phyloP scores from a whole-genome alignment of 2,113 vertebrate species.

The Ceyx melanurus region DNA sequence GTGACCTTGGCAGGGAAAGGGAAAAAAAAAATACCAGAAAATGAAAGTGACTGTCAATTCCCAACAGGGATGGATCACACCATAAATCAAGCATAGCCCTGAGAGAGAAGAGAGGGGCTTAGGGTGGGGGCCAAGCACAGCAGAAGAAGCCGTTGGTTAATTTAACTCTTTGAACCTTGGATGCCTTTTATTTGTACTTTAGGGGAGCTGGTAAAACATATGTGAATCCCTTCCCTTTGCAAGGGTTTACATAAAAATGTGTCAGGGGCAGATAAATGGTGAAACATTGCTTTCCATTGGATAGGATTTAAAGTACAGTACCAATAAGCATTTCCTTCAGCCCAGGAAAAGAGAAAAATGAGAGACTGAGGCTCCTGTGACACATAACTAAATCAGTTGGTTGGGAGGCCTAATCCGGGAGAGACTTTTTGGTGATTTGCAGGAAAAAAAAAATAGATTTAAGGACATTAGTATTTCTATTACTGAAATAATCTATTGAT shows the following conservation, averaged over 20 bases:
- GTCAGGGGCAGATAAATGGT: slow-evolving; percentile 4
- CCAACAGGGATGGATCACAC: slow-evolving; percentile 83
- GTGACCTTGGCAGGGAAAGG: slow-evolving; percentile 88
- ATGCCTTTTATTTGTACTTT: neutral
- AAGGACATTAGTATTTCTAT: slow-evolving; percentile 44
- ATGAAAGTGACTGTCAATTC: slow-evolving; percentile 92
- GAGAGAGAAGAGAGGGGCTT: slow-evolving; percentile 48
- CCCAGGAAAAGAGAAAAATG: slow-evolving; percentile 54
- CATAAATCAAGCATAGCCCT: slow-evolving; percentile 84
- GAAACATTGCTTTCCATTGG: slow-evolving; percentile 21
- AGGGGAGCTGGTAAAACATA: neutral
- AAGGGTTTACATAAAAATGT: slow-evolving; percentile 38
- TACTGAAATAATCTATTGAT: slow-evolving; percentile 56
- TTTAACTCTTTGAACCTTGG: slow-evolving; percentile 78
- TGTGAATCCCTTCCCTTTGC: neutral
- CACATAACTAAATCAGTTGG: slow-evolving; percentile 59
- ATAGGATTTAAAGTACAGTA: slow-evolving; percentile 37
- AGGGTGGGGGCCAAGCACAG: neutral
- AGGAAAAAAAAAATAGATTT: slow-evolving; percentile 27
- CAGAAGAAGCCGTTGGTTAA: neutral
- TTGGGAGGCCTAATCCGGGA: slow-evolving; percentile 46
- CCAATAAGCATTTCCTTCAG: slow-evolving; percentile 40
- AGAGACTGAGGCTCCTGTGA: slow-evolving; percentile 49
- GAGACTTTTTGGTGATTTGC: slow-evolving; percentile 40
- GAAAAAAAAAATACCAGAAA: slow-evolving; percentile 81